Percentiles rank a stretch among this genome's conserved stretches.
phyloP scores from a whole-genome alignment of 2,113 vertebrate genomes.

The Oceanodroma tethys region DNA sequence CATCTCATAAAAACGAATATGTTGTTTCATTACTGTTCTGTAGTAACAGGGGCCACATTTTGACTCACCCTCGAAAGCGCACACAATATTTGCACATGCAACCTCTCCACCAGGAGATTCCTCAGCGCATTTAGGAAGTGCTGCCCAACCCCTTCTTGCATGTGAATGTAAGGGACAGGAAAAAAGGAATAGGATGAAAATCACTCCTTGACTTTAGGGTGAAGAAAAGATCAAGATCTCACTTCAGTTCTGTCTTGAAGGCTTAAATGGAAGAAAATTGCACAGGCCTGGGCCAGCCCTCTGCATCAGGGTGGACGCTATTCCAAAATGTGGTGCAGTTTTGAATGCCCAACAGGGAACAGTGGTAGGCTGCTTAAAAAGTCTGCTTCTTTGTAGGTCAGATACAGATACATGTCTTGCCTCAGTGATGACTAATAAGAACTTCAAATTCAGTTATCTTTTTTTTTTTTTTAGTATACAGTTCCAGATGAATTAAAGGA shows the following conservation, averaged over 20 bases:
- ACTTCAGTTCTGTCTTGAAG: not conserved
- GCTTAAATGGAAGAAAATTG: not conserved
- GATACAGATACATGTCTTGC: not conserved
- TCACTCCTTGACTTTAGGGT: not conserved
- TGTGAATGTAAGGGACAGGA: accelerated
- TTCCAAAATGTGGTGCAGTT: not conserved
- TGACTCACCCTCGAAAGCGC: accelerated
- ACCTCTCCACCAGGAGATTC: accelerated
- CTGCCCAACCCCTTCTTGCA: not conserved
- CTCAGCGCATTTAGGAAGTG: not conserved
- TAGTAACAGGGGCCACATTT: not conserved
- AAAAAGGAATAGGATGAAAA: not conserved
- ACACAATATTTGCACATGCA: accelerated
- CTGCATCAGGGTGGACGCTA: not conserved
- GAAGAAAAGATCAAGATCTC: not conserved
- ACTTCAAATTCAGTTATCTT: not conserved
- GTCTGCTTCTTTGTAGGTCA: not conserved
- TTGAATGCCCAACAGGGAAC: not conserved
- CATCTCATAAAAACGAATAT: not conserved
- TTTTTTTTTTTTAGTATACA: not conserved
- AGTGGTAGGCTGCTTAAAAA: not conserved
- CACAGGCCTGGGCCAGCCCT: not conserved
- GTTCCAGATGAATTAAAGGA: not conserved
- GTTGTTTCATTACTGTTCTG: not conserved
- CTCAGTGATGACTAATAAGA: not conserved